Evolutionary conservation across 2,888 invertebrate genomes (phyloP).

Genomic region (Tromatobia lineatoria): DNA sequence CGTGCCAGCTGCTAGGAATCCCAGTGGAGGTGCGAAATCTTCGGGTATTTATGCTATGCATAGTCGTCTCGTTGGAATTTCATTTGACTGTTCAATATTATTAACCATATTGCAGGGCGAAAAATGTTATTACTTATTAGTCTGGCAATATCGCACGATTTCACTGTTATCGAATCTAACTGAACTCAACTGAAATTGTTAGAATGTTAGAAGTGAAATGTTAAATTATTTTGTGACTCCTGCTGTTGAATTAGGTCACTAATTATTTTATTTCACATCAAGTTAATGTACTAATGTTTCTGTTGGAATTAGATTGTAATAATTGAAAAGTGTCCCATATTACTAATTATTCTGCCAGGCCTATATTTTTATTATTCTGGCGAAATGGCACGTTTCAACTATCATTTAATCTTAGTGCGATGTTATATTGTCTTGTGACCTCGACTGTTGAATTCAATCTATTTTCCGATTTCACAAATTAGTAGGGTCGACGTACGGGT

Average conservation of each 20-base stretch:
- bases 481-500: too few relatives aligned
- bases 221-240: too few relatives aligned
- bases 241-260: too few relatives aligned
- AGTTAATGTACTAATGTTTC: too few relatives aligned
- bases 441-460: neutral
- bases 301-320: too few relatives aligned
- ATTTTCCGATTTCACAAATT: neutral
- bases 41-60: neutral
- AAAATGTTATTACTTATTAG: conserved; percentile 10
- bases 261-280: too few relatives aligned
- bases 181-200: too few relatives aligned
- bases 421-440: neutral
- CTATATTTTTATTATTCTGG: too few relatives aligned
- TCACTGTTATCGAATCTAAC: too few relatives aligned
- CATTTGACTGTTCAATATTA: neutral
- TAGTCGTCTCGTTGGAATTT: conserved; percentile 22
- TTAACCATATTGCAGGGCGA: neutral
- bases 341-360: too few relatives aligned
- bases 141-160: neutral
- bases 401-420: neutral
- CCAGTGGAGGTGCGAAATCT: conserved; percentile 11
- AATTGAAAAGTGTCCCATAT: too few relatives aligned
- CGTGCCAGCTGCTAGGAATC: conserved; percentile 34
- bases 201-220: too few relatives aligned
- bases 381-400: neutral